Percentiles rank a stretch among this genome's conserved stretches.
Conservation (phyloP, 2,113 vertebrate genomes). For the Semicossyphus pulcher region DNA sequence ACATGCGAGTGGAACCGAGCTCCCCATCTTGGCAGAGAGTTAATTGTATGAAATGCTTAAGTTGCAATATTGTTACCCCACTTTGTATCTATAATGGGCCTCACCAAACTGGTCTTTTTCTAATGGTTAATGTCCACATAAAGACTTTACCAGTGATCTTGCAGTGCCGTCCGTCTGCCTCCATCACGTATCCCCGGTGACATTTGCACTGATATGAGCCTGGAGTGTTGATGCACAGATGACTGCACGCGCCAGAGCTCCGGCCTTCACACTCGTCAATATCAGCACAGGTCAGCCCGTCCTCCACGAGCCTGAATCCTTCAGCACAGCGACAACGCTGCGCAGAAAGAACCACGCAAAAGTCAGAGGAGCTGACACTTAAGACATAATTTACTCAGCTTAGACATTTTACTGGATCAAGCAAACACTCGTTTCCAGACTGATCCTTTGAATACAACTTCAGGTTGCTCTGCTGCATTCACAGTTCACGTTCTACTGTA, state of each 20-base stretch:
- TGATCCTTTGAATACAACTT: neutral
- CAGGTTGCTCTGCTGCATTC: neutral
- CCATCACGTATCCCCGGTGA: conserved; percentile 85
- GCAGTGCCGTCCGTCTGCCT: conserved; percentile 82
- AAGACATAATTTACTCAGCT: neutral
- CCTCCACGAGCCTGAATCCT: conserved; percentile 82
- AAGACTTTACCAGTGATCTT: conserved; percentile 85
- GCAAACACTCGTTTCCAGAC: neutral
- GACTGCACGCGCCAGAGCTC: conserved; percentile 82
- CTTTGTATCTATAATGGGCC: too few relatives aligned
- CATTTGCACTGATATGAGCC: conserved; percentile 90
- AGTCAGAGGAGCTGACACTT: too few relatives aligned
- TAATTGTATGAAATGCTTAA: too few relatives aligned
- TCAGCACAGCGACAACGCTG: conserved; percentile 86
- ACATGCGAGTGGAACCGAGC: too few relatives aligned
- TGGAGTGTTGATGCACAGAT: conserved; percentile 84
- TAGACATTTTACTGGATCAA: neutral
- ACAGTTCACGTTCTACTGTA: neutral
- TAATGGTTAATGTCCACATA: too few relatives aligned
- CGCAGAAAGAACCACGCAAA: neutral
- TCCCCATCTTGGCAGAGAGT: too few relatives aligned
- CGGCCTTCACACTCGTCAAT: conserved; percentile 85
- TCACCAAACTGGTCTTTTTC: too few relatives aligned
- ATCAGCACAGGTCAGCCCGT: conserved; percentile 82
- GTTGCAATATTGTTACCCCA: too few relatives aligned